Conservation (phyloP, 2,797 vertebrate species). For the Hydrolagus colliei region DNA sequence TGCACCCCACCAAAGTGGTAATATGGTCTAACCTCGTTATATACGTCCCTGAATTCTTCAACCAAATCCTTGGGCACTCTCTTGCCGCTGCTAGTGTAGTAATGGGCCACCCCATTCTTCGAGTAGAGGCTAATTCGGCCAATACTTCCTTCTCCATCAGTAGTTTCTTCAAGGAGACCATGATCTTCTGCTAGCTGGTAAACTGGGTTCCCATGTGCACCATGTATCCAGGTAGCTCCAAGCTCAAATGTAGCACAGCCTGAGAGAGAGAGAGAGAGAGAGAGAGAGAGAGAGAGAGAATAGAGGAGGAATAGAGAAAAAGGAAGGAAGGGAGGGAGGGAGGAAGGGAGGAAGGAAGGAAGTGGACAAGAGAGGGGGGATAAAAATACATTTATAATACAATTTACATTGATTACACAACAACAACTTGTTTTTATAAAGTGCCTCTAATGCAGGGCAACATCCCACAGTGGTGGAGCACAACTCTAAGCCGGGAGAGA, state of each 20-base stretch:
- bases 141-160: slow-evolving; percentile 81
- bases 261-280: slow-evolving; percentile 40
- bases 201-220: slow-evolving; percentile 90
- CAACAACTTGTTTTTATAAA: too few species aligned
- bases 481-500: too few species aligned
- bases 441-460: too few species aligned
- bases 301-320: too few species aligned
- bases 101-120: slow-evolving; percentile 93
- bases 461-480: too few species aligned
- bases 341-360: too few species aligned
- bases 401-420: too few species aligned
- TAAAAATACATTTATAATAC: too few species aligned
- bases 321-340: too few species aligned
- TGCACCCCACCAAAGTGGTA: not conserved
- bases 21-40: slow-evolving; percentile 77
- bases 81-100: slow-evolving; percentile 82
- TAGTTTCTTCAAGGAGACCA: slow-evolving; percentile 87
- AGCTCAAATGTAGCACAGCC: slow-evolving; percentile 91
- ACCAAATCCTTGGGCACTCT: slow-evolving; percentile 96
- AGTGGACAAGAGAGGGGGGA: too few species aligned
- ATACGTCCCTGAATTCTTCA: slow-evolving; percentile 99
- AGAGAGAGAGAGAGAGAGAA: too few species aligned
- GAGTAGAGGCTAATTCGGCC: slow-evolving; percentile 94
- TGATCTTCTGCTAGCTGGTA: slow-evolving; percentile 98
- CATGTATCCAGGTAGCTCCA: slow-evolving; percentile 99